phyloP scores from a whole-genome alignment of 2,113 vertebrate species.

The Acanthisitta chloris region DNA sequence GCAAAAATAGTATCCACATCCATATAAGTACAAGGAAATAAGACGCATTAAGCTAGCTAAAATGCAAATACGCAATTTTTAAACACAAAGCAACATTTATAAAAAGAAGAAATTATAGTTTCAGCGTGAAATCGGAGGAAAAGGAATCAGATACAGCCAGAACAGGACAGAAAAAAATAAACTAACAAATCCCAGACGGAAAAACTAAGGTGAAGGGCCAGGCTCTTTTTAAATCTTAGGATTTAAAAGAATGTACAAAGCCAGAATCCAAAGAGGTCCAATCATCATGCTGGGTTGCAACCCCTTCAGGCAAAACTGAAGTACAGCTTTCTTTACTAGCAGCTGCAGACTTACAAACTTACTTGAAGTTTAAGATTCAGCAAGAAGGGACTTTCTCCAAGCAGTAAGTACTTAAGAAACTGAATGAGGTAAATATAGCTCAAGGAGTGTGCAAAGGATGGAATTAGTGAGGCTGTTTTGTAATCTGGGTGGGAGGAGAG shows the following conservation, averaged over 20 bases:
- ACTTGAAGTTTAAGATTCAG: background rate
- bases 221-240: background rate
- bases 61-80: background rate
- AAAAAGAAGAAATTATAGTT: background rate
- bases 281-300: background rate
- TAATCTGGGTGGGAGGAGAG: background rate
- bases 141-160: background rate
- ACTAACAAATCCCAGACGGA: accelerated
- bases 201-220: background rate
- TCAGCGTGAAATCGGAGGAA: background rate
- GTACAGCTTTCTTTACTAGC: background rate
- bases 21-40: background rate
- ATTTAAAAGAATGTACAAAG: background rate
- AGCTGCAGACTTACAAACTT: background rate
- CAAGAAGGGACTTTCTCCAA: background rate
- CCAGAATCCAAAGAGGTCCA: background rate
- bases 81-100: background rate
- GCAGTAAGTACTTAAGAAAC: background rate
- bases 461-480: background rate
- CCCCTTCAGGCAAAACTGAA: background rate
- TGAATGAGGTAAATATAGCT: constrained; percentile 8
- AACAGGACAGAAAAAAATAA: background rate
- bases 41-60: background rate
- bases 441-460: background rate
- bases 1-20: background rate